Evolutionary conservation across 2,113 vertebrate species (phyloP).

Genomic region (Struthio camelus): DNA sequence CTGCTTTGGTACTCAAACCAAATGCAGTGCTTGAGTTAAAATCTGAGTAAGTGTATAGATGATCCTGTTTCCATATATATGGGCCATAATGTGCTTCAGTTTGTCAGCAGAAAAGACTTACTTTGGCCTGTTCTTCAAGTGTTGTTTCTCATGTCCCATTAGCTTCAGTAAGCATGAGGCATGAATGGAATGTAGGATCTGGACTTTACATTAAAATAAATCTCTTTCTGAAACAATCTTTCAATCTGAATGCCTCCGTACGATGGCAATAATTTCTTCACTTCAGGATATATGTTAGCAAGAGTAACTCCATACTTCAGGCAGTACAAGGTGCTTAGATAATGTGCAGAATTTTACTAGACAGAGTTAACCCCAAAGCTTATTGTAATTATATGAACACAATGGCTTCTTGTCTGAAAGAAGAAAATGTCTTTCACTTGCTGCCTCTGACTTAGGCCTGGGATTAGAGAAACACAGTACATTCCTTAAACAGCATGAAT

Average conservation of each 20-base stretch:
- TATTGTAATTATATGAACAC: constrained; percentile 19
- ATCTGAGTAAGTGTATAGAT: background rate
- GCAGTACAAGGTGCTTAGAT: constrained; percentile 5
- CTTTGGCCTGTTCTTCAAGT: background rate
- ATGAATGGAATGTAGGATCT: constrained; percentile 13
- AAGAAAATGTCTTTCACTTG: constrained; percentile 14
- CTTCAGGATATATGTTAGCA: background rate
- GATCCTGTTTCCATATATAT: background rate
- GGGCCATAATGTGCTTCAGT: background rate
- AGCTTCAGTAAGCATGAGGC: background rate
- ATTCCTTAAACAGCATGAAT: constrained; percentile 33
- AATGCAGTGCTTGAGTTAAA: background rate
- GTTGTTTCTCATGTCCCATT: background rate
- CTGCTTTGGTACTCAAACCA: background rate
- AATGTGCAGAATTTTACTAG: constrained; percentile 1
- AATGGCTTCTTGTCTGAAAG: constrained; percentile 35
- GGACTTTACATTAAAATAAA: constrained; percentile 15
- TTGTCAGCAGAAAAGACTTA: background rate
- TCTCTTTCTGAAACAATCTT: constrained; percentile 7
- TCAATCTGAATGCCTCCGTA: background rate
- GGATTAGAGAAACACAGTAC: constrained; percentile 41
- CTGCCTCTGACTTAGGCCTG: background rate
- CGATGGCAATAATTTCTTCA: background rate
- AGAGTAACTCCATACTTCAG: background rate
- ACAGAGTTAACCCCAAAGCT: background rate